Evolutionary conservation across 2,797 vertebrate genomes (phyloP), one percentile per base, ranked within the genome.

Genomic region (Epinephelus malabaricus): DNA sequence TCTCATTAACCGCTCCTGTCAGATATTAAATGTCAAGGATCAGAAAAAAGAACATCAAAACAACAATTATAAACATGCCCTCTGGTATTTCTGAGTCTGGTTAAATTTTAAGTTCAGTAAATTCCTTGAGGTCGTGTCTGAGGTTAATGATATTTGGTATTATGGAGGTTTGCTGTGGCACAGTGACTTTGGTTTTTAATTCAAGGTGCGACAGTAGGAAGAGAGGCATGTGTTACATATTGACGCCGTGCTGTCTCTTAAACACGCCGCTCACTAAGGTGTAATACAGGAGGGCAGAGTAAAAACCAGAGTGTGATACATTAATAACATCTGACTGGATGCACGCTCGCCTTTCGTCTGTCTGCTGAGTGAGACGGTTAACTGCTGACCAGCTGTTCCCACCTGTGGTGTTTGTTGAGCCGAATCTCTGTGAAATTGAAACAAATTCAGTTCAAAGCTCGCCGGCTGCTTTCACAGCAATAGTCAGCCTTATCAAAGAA

Each of bases 371-470:
- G 51, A 84, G 60, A 19, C 13, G 1, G 56, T 58, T 56, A 78
- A 54, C 69, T 77, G 79, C 56, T 72, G 80, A 71, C 84, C 83
- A 83, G 73, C 73, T 86, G 81, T 74, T 65, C 15, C 66, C 82
- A 71, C 68, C 77, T 80, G 70, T 60, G 23, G 63, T 74, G 79
- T 90, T 83, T 84, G 69, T 62, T 88, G 79, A 66, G 70, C 34
- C 10, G n/a, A 77, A 56, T 85, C 40, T 69, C 71, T 64, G 83
- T 64, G 64, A 77, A 78, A 82, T 72, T 61, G 12, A 86, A 30
- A 69, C 38, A 5, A 73, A 71, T 78, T 79, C 40, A 19, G 30
- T 54, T 34, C 46, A 71, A 47, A 69, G 50, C 70, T 71, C 10
- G 5, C 40, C 13, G 14, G n/a, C 58, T 60, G 47, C 67, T 38